Conservation (phyloP, 1,140 invertebrate species). For the Anoplolepis gracilipes region DNA sequence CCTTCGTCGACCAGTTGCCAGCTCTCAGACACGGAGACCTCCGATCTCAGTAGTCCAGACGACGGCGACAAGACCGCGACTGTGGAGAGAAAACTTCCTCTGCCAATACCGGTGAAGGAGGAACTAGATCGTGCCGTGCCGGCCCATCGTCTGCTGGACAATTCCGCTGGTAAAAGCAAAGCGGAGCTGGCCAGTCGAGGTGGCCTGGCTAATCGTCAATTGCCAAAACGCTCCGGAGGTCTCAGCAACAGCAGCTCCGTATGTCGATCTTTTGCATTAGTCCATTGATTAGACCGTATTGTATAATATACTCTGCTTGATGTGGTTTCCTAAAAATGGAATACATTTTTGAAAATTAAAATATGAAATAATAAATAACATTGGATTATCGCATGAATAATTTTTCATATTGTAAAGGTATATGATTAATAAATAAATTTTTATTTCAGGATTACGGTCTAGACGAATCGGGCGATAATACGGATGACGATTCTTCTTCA, state of each 20-base stretch:
- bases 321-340: not conserved
- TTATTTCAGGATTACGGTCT: slow-evolving; percentile 88
- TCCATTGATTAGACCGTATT: not conserved
- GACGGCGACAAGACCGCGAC: slow-evolving; percentile 92
- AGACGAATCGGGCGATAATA: slow-evolving; percentile 90
- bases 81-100: slow-evolving; percentile 90
- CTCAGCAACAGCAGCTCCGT: slow-evolving; percentile 90
- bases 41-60: slow-evolving; percentile 89
- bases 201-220: slow-evolving; percentile 86
- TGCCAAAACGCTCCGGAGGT: slow-evolving; percentile 85
- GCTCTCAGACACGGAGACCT: slow-evolving; percentile 91
- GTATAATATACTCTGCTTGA: not conserved
- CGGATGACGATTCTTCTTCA: slow-evolving; percentile 88
- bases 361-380: not conserved
- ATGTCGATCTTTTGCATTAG: slow-evolving; percentile 72
- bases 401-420: slow-evolving; percentile 1
- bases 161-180: slow-evolving; percentile 94
- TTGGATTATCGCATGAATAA: not conserved
- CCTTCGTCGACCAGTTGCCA: slow-evolving; percentile 87
- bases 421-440: slow-evolving; percentile 2
- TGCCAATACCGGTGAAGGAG: slow-evolving; percentile 88
- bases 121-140: slow-evolving; percentile 95
- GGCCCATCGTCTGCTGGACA: slow-evolving; percentile 93
- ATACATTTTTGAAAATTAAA: not conserved
- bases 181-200: slow-evolving; percentile 93